Base-by-base conservation (phyloP, 2,888 invertebrate genomes). In the Lasioglossum calceatum region DNA sequence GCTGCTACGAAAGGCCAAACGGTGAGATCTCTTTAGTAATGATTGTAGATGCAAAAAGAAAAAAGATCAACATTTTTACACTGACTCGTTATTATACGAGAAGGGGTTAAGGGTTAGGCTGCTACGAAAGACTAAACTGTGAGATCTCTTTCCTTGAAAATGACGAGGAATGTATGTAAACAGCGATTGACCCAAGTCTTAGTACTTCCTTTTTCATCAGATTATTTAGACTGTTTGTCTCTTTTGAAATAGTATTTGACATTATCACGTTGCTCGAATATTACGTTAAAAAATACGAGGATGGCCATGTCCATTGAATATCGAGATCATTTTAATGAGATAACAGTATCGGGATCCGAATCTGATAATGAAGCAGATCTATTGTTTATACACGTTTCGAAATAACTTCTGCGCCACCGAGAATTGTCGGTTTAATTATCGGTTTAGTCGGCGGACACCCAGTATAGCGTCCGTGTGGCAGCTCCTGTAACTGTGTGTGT, bases 401-500 rank as follows among this genome's bases (percentile, higher is more conserved):
- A 36, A 36, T 67, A 67, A 67, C 36, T 23, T 39, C 36, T 0
- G 8, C 10, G 67, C 3, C 39, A 70, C 19, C 2, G 64, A 32
- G 8, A 3, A 44, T 44, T 44, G 44, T 44, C 12, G 14, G 44
- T 44, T 44, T 16, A 47, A 70, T 70, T 12, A 4, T 36, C 12
- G 36, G 70, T 67, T 67, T 19, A 10, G 23, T 39, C 19, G n/a
- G n/a, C 54, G n/a, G 54, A 70, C 70, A 70, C 70, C 70, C 70
- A 1, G 70, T 36, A 76, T 61, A 32, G 42, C 61, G 16, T 76
- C 36, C 47, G 70, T 81, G 76, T 54, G 8, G 71, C 50, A 77
- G 42, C 73, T 58, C 32, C 47, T 14, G 27, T 44, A 54, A 50
- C 32, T 85, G 86, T 85, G 86, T 83, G 85, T 14, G 76, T 27